These are phyloP conservation scores for Oxygymnocypris stewartii DNA, from an alignment of 2,113 vertebrate genomes.

Conservation along the genomic window DNA sequence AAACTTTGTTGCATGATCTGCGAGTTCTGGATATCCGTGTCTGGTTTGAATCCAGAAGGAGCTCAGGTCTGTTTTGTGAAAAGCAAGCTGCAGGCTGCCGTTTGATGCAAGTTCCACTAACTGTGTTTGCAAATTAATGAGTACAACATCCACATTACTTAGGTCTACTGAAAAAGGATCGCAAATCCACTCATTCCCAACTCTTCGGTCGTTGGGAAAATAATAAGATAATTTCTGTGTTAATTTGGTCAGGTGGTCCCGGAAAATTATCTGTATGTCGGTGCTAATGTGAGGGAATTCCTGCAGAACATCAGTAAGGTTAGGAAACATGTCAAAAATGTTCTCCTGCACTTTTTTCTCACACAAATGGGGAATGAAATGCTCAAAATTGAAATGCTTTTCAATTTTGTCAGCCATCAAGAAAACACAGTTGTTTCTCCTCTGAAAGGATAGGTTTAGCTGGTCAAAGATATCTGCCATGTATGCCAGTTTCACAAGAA, in stretches of 20 bases:
- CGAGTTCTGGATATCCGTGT: background rate
- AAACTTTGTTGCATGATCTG: background rate
- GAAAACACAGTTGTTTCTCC: background rate
- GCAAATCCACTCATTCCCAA: background rate
- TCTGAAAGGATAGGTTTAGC: too few relatives aligned
- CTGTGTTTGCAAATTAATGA: background rate
- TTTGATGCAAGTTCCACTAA: background rate
- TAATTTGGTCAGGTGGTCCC: slow-evolving; percentile 20
- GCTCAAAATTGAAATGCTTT: too few relatives aligned
- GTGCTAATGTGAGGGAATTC: slow-evolving; percentile 11
- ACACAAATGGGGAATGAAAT: too few relatives aligned
- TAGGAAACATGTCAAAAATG: background rate
- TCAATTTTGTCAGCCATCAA: slow-evolving; percentile 13
- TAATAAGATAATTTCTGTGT: background rate
- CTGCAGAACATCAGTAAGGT: slow-evolving; percentile 17
- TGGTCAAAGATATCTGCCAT: too few relatives aligned
- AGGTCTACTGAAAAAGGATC: background rate
- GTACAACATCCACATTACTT: background rate
- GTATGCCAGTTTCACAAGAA: too few relatives aligned
- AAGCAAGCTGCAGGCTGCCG: background rate
- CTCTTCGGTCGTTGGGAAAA: background rate
- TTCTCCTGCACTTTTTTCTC: slow-evolving; percentile 11
- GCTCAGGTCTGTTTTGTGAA: background rate
- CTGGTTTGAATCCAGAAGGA: slow-evolving; percentile 11
- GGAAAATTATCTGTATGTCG: slow-evolving; percentile 2